Conservation (phyloP, 2,797 vertebrate genomes). For the Coregonus ussuriensis region DNA sequence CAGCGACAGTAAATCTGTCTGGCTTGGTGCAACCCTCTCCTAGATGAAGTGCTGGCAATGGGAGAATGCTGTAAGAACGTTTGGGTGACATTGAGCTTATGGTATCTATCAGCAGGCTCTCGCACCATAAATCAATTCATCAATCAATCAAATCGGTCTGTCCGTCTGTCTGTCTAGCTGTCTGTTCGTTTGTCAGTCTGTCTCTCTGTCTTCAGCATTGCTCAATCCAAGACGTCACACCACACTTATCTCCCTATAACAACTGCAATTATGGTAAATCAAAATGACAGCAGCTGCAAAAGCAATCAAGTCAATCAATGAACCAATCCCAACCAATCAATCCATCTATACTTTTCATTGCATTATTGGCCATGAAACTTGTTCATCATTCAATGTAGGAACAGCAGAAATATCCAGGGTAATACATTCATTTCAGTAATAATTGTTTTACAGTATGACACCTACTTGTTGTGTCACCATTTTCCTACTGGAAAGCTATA, state of each 20-base stretch:
- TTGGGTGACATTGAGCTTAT: not conserved
- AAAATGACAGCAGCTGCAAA: not conserved
- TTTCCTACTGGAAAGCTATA: not conserved
- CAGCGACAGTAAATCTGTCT: not conserved
- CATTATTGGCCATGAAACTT: not conserved
- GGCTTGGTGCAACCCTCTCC: not conserved
- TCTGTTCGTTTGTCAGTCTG: not conserved
- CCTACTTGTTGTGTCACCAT: not conserved
- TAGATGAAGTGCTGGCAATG: not conserved
- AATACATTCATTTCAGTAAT: not conserved
- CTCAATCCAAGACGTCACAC: not conserved
- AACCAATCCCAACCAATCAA: not conserved
- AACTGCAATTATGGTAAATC: not conserved
- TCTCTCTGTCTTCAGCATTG: not conserved
- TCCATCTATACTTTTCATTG: not conserved
- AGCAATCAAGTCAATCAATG: not conserved
- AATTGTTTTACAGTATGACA: not conserved
- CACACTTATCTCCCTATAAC: not conserved
- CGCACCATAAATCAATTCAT: conserved; percentile 3
- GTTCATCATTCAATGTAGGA: not conserved
- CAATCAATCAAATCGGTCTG: not conserved
- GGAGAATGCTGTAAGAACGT: not conserved
- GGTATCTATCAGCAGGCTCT: not conserved
- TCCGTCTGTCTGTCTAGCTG: not conserved
- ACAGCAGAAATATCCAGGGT: not conserved